A percentile compares a stretch with the other conserved stretches of the same genome.
These are phyloP conservation scores for Cheirogaleus major DNA, from an alignment of 2,797 vertebrate species.

Conservation along the genomic window DNA sequence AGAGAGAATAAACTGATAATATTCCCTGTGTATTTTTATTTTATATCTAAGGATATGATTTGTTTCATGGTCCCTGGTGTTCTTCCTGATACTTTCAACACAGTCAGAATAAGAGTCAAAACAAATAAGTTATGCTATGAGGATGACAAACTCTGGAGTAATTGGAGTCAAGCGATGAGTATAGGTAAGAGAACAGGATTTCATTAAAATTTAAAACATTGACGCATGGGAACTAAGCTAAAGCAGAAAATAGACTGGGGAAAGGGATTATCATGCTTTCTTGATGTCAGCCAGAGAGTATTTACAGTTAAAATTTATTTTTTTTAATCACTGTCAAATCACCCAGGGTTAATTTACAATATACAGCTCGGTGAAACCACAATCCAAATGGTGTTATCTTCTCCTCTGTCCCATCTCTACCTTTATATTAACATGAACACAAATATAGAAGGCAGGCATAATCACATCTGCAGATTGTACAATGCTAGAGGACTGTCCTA, in stretches of 20 bases:
- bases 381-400: not conserved
- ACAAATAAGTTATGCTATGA: slow-evolving; percentile 73
- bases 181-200: slow-evolving; percentile 81
- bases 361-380: not conserved
- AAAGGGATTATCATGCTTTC: not conserved
- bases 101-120: slow-evolving; percentile 75
- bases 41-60: slow-evolving; percentile 64
- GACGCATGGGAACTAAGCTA: not conserved
- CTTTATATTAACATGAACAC: slow-evolving; percentile 39
- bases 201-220: slow-evolving; percentile 22
- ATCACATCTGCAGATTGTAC: not conserved
- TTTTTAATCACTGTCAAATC: slow-evolving; percentile 40
- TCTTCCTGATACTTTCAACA: slow-evolving; percentile 53
- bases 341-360: slow-evolving; percentile 10
- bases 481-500: not conserved
- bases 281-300: slow-evolving; percentile 10
- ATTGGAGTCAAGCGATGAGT: slow-evolving; percentile 81
- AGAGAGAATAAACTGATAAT: slow-evolving; percentile 23
- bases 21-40: slow-evolving; percentile 52
- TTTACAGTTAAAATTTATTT: slow-evolving; percentile 15
- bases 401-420: not conserved
- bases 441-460: slow-evolving; percentile 19
- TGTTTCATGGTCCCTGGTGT: slow-evolving; percentile 55
- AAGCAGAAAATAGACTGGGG: slow-evolving; percentile 6
- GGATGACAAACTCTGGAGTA: slow-evolving; percentile 73